Evolutionary conservation across 1,140 invertebrate genomes (phyloP).

Genomic region (Gonatopus flavifemur): DNA sequence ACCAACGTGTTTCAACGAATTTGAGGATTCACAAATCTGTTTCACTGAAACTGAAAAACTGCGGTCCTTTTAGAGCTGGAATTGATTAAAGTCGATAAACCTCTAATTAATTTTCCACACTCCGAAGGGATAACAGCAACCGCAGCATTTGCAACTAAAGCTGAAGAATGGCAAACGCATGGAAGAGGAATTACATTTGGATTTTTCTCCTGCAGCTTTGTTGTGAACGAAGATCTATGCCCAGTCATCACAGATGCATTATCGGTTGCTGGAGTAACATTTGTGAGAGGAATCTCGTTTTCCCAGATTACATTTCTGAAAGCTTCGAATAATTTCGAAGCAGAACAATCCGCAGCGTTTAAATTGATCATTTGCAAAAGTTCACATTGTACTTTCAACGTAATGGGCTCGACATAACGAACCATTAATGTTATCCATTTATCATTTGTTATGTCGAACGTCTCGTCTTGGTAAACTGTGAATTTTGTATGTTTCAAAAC

Average conservation of each 20-base stretch:
- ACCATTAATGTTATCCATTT: constrained; percentile 18
- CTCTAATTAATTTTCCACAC: not conserved
- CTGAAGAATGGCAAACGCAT: not conserved
- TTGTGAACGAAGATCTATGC: constrained; percentile 5
- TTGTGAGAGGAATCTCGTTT: constrained; percentile 7
- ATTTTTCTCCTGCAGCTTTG: not conserved
- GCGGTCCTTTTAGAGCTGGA: not conserved
- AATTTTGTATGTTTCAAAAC: not conserved
- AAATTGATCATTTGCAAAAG: constrained; percentile 9
- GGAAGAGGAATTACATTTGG: not conserved
- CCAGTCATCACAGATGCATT: constrained; percentile 19
- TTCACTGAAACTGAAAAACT: not conserved
- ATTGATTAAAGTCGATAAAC: not conserved
- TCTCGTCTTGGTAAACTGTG: constrained; percentile 5
- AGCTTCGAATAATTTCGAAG: constrained; percentile 2
- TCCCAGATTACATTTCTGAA: constrained; percentile 3
- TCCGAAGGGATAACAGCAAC: not conserved
- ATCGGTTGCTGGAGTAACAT: constrained; percentile 5
- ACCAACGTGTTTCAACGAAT: not conserved
- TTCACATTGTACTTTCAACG: not conserved
- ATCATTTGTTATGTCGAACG: constrained; percentile 8
- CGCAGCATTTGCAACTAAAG: not conserved
- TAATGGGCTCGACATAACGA: constrained; percentile 1
- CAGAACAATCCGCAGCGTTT: constrained; percentile 2
- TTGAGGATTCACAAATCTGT: not conserved